A percentile compares a stretch with the other conserved stretches of the same genome.
Conservation (phyloP, 2,888 invertebrate species). For the Balanococcus diminutus region DNA sequence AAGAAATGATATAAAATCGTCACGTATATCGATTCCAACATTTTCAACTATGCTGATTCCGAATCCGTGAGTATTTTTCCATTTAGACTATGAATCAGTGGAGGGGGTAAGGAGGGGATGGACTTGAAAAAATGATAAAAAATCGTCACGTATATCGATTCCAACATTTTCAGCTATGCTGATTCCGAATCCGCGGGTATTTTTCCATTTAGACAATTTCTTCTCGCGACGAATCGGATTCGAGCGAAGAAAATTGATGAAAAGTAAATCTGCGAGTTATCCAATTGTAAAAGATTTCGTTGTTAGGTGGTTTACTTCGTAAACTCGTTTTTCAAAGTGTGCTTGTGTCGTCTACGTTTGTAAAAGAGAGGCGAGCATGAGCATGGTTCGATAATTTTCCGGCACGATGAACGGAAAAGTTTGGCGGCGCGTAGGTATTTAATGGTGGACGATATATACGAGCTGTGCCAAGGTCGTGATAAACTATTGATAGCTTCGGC, state of each 20-base stretch:
- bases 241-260: background rate
- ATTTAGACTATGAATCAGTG: background rate
- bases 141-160: background rate
- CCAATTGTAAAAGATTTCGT: too few species aligned
- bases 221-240: background rate
- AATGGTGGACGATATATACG: background rate
- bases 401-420: background rate
- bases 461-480: slow-evolving; percentile 13
- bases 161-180: background rate
- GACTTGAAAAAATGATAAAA: background rate
- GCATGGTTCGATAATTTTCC: background rate
- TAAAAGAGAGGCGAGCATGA: too few species aligned
- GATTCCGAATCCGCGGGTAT: background rate
- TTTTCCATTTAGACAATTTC: background rate
- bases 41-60: too few species aligned
- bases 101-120: background rate
- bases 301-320: too few species aligned
- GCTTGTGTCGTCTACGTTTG: background rate
- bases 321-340: background rate
- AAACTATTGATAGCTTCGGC: background rate
- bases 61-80: too few species aligned
- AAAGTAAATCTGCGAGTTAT: background rate
- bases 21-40: background rate
- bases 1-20: too few species aligned
- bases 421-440: background rate